These are phyloP conservation scores for Cheirogaleus major DNA, from an alignment of 2,797 vertebrate genomes.

Conservation along the genomic window DNA sequence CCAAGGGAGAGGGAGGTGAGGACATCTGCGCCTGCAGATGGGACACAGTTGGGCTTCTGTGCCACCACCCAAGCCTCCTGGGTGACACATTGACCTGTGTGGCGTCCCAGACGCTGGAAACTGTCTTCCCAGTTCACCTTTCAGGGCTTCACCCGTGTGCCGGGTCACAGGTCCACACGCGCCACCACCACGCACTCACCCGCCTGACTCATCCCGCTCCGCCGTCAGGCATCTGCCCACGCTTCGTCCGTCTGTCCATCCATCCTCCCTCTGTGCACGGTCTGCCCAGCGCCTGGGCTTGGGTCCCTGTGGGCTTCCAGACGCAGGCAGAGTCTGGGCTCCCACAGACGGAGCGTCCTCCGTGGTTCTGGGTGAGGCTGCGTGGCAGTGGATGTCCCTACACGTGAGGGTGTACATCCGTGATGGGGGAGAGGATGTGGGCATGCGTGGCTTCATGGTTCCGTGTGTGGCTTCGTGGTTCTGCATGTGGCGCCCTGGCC, in stretches of 20 bases:
- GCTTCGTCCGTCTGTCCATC: not conserved
- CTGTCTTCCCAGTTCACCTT: too few species aligned
- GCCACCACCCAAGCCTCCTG: not conserved
- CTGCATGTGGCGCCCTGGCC: not conserved
- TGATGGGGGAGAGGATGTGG: not conserved
- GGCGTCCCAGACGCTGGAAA: not conserved
- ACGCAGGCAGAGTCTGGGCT: too few species aligned
- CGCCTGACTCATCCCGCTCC: not conserved
- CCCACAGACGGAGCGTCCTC: not conserved
- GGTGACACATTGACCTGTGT: not conserved
- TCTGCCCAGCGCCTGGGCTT: not conserved
- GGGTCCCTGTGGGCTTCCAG: too few species aligned
- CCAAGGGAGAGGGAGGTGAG: not conserved
- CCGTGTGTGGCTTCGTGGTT: not conserved
- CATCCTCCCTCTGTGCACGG: not conserved
- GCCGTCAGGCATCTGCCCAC: not conserved
- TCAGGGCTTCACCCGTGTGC: not conserved
- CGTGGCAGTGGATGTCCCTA: not conserved
- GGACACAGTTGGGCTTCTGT: not conserved
- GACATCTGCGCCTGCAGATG: not conserved
- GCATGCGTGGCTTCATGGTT: not conserved
- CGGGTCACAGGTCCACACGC: not conserved
- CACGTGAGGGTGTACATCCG: not conserved
- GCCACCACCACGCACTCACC: not conserved
- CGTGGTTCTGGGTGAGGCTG: not conserved